phyloP scores from a whole-genome alignment of 2,113 vertebrate genomes.

The Eleginops maclovinus region DNA sequence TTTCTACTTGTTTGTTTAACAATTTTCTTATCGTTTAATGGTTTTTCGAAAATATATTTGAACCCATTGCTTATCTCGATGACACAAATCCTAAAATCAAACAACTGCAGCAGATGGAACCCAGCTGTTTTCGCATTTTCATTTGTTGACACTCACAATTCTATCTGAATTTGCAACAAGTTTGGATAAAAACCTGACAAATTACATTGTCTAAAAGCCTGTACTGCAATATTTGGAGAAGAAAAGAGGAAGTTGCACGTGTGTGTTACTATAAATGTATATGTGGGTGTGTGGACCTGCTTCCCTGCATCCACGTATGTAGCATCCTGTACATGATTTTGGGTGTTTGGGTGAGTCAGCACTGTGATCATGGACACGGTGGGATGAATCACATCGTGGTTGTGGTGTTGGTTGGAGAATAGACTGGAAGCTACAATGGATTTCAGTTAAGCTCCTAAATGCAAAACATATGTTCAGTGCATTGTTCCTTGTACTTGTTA shows the following conservation, averaged over 20 bases:
- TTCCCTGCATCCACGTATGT: conserved; percentile 14
- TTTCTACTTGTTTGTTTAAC: no score
- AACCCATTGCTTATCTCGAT: no score
- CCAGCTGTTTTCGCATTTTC: no score
- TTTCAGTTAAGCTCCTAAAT: conserved; percentile 52
- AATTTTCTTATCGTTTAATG: no score
- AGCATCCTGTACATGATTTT: neutral
- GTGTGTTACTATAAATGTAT: conserved; percentile 30
- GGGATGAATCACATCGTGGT: conserved; percentile 66
- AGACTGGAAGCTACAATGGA: conserved; percentile 42
- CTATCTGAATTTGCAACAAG: no score
- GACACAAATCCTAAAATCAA: no score
- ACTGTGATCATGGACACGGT: conserved; percentile 51
- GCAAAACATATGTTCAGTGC: conserved; percentile 31
- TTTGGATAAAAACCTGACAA: no score
- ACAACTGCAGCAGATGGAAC: no score
- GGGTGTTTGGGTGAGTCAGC: conserved; percentile 56
- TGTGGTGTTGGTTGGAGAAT: conserved; percentile 43
- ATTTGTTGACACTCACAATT: no score
- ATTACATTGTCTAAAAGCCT: neutral
- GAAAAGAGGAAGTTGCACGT: neutral
- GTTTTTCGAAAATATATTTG: no score
- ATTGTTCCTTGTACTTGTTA: conserved; percentile 18
- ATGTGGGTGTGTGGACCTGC: conserved; percentile 27
- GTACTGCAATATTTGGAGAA: neutral